Percentiles rank a stretch among this genome's conserved stretches.
phyloP scores from a whole-genome alignment of 2,797 vertebrate species.

The Karalla daura region DNA sequence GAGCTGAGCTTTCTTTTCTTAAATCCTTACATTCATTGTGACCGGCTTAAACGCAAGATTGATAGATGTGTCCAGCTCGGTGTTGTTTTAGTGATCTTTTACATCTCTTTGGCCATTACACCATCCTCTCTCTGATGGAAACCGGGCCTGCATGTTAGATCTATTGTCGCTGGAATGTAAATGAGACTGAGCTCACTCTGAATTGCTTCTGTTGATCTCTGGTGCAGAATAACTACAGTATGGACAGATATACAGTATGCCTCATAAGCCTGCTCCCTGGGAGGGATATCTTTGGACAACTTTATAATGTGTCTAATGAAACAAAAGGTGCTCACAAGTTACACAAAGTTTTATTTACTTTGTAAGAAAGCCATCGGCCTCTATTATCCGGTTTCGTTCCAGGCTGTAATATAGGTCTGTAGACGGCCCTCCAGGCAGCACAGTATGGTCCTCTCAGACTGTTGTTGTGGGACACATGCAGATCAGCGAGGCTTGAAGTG shows the following conservation, averaged over 20 bases:
- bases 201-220: slow-evolving; percentile 48
- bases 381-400: slow-evolving; percentile 26
- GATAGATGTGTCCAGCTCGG: slow-evolving; percentile 27
- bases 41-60: slow-evolving; percentile 25
- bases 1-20: slow-evolving; percentile 33
- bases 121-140: slow-evolving; percentile 25
- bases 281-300: slow-evolving; percentile 14
- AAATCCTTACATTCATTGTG: slow-evolving; percentile 34
- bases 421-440: slow-evolving; percentile 27
- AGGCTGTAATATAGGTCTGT: slow-evolving; percentile 39
- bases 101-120: slow-evolving; percentile 32
- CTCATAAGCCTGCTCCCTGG: slow-evolving; percentile 23
- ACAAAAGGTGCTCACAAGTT: slow-evolving; percentile 23
- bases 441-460: slow-evolving; percentile 22
- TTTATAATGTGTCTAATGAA: slow-evolving; percentile 50
- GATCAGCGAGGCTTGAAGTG: slow-evolving; percentile 40
- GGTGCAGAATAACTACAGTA: slow-evolving; percentile 32
- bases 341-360: slow-evolving; percentile 47
- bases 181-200: slow-evolving; percentile 2
- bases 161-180: slow-evolving; percentile 38
- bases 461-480: slow-evolving; percentile 39
- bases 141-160: slow-evolving; percentile 28
- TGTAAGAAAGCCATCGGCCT: slow-evolving; percentile 34
- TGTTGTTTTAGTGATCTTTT: slow-evolving; percentile 53
- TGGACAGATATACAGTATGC: slow-evolving; percentile 21